Evolutionary conservation across 37 sponge, comb jelly and placozoan genomes (phyloP).

Genomic region (Bolinopsis microptera): DNA sequence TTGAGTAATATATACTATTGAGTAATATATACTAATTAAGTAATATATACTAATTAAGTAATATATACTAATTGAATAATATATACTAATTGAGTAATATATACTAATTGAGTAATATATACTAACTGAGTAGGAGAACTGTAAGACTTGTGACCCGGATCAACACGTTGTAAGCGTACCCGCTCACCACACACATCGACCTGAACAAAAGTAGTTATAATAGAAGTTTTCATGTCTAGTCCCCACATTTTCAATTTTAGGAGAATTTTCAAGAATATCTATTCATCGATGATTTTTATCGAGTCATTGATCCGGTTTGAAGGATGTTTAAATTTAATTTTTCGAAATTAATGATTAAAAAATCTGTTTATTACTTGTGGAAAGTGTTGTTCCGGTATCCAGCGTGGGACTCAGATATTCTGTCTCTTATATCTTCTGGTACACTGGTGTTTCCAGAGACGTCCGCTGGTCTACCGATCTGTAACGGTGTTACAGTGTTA

Average conservation of each 20-base stretch:
- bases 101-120: too few species aligned
- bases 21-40: too few species aligned
- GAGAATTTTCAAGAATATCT: neutral
- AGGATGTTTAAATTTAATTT: too few species aligned
- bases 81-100: too few species aligned
- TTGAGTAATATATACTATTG: too few species aligned
- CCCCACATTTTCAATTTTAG: neutral
- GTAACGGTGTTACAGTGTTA: neutral
- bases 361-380: too few species aligned
- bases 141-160: slow-evolving; percentile 31
- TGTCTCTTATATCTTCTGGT: neutral
- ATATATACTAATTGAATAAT: too few species aligned
- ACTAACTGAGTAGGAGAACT: slow-evolving; percentile 40
- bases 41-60: too few species aligned
- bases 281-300: neutral
- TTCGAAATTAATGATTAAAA: too few species aligned
- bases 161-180: slow-evolving; percentile 36
- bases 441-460: neutral
- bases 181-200: slow-evolving; percentile 9
- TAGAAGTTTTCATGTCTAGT: too few species aligned
- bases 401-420: neutral
- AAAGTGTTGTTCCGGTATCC: neutral
- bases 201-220: too few species aligned
- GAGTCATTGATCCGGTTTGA: too few species aligned
- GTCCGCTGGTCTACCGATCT: slow-evolving; percentile 9